Evolutionary conservation across 1,140 invertebrate species (phyloP).

Genomic region (Bombus vancouverensis): DNA sequence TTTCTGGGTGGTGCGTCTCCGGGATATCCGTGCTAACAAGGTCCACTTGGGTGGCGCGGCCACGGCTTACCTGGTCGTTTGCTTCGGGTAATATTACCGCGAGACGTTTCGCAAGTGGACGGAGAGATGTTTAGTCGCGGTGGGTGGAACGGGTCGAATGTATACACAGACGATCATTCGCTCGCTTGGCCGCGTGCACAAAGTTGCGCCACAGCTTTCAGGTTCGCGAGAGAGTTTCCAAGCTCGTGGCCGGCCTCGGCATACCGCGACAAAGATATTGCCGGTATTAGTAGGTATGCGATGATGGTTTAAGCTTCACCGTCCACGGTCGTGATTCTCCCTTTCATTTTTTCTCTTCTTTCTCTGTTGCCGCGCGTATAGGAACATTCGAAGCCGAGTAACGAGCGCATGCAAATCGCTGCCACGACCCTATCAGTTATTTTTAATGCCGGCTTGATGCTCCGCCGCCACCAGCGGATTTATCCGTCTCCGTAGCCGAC

Average conservation of each 20-base stretch:
- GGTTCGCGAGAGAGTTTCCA: not conserved
- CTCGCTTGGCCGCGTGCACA: slow-evolving; percentile 13
- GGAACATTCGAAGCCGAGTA: slow-evolving; percentile 33
- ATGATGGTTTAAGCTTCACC: slow-evolving; percentile 51
- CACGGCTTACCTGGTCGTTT: slow-evolving; percentile 65
- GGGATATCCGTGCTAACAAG: slow-evolving; percentile 75
- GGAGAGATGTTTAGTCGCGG: slow-evolving; percentile 64
- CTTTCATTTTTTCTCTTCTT: not conserved
- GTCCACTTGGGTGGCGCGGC: slow-evolving; percentile 77
- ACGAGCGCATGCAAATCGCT: slow-evolving; percentile 67
- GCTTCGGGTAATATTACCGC: slow-evolving; percentile 73
- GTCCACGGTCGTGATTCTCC: slow-evolving; percentile 6
- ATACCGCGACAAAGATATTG: slow-evolving; percentile 62
- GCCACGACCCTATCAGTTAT: slow-evolving; percentile 65
- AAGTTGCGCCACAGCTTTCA: slow-evolving; percentile 47
- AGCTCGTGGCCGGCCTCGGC: slow-evolving; percentile 18
- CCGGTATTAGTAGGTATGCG: slow-evolving; percentile 59
- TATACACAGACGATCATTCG: slow-evolving; percentile 6
- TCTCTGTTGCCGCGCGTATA: too few relatives aligned
- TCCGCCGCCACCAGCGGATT: slow-evolving; percentile 45
- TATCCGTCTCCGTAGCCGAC: slow-evolving; percentile 47
- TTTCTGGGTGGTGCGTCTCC: slow-evolving; percentile 74
- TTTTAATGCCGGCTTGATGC: slow-evolving; percentile 66
- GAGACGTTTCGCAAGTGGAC: slow-evolving; percentile 64
- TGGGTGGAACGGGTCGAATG: slow-evolving; percentile 55